Conservation (phyloP, 2,113 vertebrate genomes). For the Hippocampus barbouri region DNA sequence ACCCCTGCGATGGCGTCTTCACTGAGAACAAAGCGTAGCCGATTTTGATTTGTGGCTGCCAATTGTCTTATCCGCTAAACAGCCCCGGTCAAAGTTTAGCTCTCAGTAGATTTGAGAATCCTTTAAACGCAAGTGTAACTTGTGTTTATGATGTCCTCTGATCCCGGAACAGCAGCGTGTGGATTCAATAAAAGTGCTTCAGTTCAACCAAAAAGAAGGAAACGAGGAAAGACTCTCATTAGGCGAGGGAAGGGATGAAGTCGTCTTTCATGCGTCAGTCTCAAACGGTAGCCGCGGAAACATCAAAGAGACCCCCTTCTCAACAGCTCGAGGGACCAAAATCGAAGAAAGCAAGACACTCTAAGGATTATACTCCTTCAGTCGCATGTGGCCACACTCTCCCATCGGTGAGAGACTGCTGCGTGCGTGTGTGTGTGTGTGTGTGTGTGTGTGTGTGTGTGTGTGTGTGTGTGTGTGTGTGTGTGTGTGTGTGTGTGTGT, state of each 20-base stretch:
- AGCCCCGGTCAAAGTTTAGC: background rate
- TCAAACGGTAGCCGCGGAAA: slow-evolving; percentile 58
- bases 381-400: slow-evolving; percentile 24
- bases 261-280: slow-evolving; percentile 51
- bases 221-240: slow-evolving; percentile 29
- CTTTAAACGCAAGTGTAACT: too few species aligned
- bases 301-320: slow-evolving; percentile 56
- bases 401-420: slow-evolving; percentile 1
- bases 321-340: slow-evolving; percentile 11
- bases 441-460: background rate
- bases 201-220: slow-evolving; percentile 25
- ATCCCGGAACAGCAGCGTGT: background rate
- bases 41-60: slow-evolving; percentile 58
- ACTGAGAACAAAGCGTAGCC: slow-evolving; percentile 35
- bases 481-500: background rate
- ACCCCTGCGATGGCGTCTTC: slow-evolving; percentile 10
- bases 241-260: slow-evolving; percentile 39
- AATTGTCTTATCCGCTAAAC: slow-evolving; percentile 44
- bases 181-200: slow-evolving; percentile 11
- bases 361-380: slow-evolving; percentile 63
- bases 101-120: background rate
- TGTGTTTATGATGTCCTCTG: slow-evolving; percentile 22
- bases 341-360: slow-evolving; percentile 59
- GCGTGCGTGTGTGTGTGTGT: background rate
- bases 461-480: background rate